A percentile compares a stretch with the other conserved stretches of the same genome.
These are phyloP conservation scores for Bucorvus abyssinicus DNA, from an alignment of 2,797 vertebrate species.

Conservation along the genomic window DNA sequence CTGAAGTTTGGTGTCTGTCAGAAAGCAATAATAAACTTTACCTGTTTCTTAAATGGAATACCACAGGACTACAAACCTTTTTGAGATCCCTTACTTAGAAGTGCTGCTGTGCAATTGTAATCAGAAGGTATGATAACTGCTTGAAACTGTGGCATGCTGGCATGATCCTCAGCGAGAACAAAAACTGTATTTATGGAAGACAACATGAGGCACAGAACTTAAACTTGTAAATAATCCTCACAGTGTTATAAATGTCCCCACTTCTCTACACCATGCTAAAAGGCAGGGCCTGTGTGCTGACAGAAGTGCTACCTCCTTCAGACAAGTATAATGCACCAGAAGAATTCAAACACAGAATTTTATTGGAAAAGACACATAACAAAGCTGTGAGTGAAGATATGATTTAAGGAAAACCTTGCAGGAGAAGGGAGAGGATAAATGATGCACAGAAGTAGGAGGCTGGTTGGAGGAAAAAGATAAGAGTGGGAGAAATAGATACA, in stretches of 20 bases:
- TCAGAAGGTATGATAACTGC: background rate
- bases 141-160: background rate
- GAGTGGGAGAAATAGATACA: background rate
- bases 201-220: background rate
- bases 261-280: background rate
- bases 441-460: background rate
- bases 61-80: background rate
- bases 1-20: background rate
- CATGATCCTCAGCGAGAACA: background rate
- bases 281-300: background rate
- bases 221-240: constrained; percentile 3
- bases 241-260: background rate
- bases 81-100: background rate
- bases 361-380: background rate
- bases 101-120: background rate
- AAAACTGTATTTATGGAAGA: background rate
- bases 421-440: background rate
- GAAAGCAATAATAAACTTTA: background rate
- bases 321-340: background rate
- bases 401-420: constrained; percentile 10
- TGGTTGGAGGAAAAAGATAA: background rate
- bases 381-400: background rate
- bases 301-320: background rate
- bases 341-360: background rate
- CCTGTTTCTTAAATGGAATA: background rate